A percentile compares a stretch with the other conserved stretches of the same genome.
Conservation (phyloP, 2,797 vertebrate genomes). For the Euphonia xanthogaster region DNA sequence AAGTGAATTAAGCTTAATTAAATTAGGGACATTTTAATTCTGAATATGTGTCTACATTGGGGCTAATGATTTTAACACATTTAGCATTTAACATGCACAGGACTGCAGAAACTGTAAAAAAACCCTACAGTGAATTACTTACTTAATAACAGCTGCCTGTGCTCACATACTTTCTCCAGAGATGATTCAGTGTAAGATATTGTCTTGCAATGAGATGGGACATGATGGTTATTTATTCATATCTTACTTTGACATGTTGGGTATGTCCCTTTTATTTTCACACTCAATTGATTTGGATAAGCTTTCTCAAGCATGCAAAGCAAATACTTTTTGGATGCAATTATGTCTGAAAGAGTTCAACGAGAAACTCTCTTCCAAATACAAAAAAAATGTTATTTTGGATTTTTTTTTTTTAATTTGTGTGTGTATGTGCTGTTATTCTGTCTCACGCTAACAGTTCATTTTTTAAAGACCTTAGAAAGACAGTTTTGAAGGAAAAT, state of each 20-base stretch:
- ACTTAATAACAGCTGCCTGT: not conserved
- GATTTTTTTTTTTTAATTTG: accelerated
- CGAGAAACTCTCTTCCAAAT: not conserved
- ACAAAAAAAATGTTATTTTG: not conserved
- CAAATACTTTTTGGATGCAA: not conserved
- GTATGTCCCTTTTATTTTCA: not conserved
- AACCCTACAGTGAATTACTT: not conserved
- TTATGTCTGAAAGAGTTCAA: not conserved
- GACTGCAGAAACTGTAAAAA: not conserved
- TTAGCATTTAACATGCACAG: not conserved
- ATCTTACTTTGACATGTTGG: not conserved
- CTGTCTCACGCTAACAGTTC: not conserved
- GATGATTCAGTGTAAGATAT: not conserved
- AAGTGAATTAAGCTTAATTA: not conserved
- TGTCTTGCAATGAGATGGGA: not conserved
- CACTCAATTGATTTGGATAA: not conserved
- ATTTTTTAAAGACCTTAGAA: not conserved
- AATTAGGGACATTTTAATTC: not conserved
- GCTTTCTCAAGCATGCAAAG: not conserved
- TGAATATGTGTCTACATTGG: not conserved
- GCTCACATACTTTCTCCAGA: not conserved
- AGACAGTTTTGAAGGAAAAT: not conserved
- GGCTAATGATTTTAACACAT: not conserved
- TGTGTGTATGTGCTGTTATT: not conserved
- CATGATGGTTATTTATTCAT: not conserved